Evolutionary conservation across 2,113 vertebrate genomes (phyloP), one percentile per base, ranked within the genome.

Genomic region (Atherinomorus stipes): DNA sequence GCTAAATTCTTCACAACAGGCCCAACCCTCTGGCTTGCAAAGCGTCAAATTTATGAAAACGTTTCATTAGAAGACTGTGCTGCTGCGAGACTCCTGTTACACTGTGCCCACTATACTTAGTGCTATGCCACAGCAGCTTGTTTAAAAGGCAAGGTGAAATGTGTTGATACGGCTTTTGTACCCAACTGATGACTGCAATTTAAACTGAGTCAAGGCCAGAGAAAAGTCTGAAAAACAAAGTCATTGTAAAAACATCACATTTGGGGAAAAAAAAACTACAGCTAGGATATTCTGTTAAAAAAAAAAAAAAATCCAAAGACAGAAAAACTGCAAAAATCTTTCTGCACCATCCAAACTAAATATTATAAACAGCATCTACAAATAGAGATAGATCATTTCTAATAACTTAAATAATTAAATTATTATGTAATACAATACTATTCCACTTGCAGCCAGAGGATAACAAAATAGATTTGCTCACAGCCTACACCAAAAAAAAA

Each of bases 371-470:
- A 93, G 80, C 81, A 76, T 91, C 80, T 85, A 90, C 19, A 87
- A 76, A 83, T 78, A 87, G 83, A 59, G 87, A 83, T 66, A 78
- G 72, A 84, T 88, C 12, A 72, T 90, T 84, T 87, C 90, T 91
- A 94, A 94, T 94, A 94, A 94, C 91, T 94, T 94, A 94, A 92
- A 91, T 88, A 93, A 76, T 93, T 93, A 93, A 93, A 93, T 93
- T 91, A 94, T 89, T 87, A 80, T 71, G 83, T 64, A 74, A 83
- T 85, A 88, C 61, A 89, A 90, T 85, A 84, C 66, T 78, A 78
- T 79, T 85, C 53, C 71, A 66, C 80, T 71, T 71, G 66, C 78
- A 62, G 64, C 51, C 34, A 72, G 76, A 68, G 50, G 76, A 69
- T 88, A 74, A 73, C 66, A 90, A 89, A 88, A 89, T 72, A 77